phyloP scores from a whole-genome alignment of 2,113 vertebrate genomes.

The Atractosteus spatula region DNA sequence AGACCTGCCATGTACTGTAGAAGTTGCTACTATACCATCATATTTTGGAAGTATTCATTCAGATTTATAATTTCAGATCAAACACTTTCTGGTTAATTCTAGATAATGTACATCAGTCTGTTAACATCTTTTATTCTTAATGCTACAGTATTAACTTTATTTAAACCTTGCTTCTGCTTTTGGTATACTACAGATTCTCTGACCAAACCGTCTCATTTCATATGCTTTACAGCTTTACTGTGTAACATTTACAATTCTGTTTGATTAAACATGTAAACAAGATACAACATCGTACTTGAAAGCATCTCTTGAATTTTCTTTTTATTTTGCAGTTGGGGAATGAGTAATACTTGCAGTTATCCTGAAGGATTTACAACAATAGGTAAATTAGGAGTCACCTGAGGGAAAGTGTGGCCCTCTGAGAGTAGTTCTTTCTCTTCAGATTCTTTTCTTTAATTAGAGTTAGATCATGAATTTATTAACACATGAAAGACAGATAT shows the following conservation, averaged over 20 bases:
- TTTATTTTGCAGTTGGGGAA: constrained; percentile 9
- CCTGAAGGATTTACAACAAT: constrained; percentile 17
- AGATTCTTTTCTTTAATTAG: constrained; percentile 26
- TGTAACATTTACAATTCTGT: constrained; percentile 17
- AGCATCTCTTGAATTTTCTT: constrained; percentile 3
- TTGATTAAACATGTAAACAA: constrained; percentile 22
- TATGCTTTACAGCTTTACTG: background rate
- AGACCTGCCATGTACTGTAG: no score
- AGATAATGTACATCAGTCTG: no score
- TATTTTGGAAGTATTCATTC: no score
- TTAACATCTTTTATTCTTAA: no score
- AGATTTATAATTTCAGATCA: no score
- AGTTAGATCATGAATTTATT: constrained; percentile 35
- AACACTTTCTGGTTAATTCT: no score
- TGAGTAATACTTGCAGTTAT: constrained; percentile 8
- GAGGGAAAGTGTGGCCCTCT: constrained; percentile 5
- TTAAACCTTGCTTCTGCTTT: no score
- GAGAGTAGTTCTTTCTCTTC: constrained; percentile 17
- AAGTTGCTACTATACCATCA: no score
- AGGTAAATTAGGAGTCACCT: constrained; percentile 25
- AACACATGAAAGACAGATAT: constrained; percentile 37
- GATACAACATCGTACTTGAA: constrained; percentile 17
- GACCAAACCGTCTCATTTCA: no score
- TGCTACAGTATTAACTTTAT: no score
- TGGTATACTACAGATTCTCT: no score